A percentile compares a stretch with the other conserved stretches of the same genome.
Evolutionary conservation across 2,888 invertebrate species (phyloP).

Genomic region (Chromoteleia sp.): DNA sequence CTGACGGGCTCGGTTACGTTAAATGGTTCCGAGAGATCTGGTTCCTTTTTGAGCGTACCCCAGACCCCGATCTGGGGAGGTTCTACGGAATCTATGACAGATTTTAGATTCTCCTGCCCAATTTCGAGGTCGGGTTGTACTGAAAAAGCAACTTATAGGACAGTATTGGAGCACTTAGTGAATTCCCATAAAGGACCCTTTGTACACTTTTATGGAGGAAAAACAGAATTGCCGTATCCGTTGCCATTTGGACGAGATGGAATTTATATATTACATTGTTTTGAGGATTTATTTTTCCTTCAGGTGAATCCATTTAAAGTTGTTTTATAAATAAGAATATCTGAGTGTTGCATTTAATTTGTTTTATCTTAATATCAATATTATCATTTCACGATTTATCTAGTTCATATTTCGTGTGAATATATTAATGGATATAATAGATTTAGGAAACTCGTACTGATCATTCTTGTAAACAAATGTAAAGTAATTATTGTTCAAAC

Average conservation of each 20-base stretch:
- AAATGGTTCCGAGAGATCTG: slow-evolving; percentile 44
- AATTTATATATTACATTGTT: slow-evolving; percentile 77
- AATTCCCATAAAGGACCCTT: slow-evolving; percentile 76
- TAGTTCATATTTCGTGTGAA: too few relatives aligned
- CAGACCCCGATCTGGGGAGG: slow-evolving; percentile 80
- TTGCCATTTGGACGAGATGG: slow-evolving; percentile 77
- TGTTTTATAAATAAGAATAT: too few relatives aligned
- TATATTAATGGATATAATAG: too few relatives aligned
- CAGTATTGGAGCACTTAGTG: slow-evolving; percentile 77
- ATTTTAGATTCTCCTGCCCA: slow-evolving; percentile 75
- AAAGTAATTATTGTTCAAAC: background rate
- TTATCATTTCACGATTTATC: too few relatives aligned
- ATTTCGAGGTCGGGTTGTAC: slow-evolving; percentile 73
- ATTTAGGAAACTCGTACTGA: too few relatives aligned
- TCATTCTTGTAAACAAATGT: background rate
- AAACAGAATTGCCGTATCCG: slow-evolving; percentile 76
- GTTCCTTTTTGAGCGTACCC: slow-evolving; percentile 74
- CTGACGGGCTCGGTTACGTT: slow-evolving; percentile 38
- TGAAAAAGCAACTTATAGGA: slow-evolving; percentile 73
- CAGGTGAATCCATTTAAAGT: too few relatives aligned
- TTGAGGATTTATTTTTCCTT: slow-evolving; percentile 78
- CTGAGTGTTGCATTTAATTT: too few relatives aligned
- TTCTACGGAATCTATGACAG: slow-evolving; percentile 79
- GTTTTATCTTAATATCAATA: too few relatives aligned
- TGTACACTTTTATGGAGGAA: slow-evolving; percentile 78